Conservation (phyloP, 1,140 invertebrate genomes). For the Piezodorus guildinii region DNA sequence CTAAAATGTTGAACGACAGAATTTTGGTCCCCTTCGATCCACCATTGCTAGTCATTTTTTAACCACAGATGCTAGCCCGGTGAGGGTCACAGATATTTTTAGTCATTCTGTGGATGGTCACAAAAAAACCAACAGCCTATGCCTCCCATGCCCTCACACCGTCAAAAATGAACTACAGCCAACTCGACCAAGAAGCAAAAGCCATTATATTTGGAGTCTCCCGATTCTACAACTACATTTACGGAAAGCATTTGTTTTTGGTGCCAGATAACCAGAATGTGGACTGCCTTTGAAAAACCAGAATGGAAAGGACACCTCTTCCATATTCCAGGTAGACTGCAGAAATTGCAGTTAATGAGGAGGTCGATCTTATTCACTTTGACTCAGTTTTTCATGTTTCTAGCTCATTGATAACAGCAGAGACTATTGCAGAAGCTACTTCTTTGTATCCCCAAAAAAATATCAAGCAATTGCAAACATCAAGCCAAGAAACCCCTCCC, state of each 20-base stretch:
- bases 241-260: slow-evolving; percentile 18
- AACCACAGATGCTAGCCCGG: slow-evolving; percentile 33
- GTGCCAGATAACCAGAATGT: slow-evolving; percentile 23
- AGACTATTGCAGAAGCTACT: too few relatives aligned
- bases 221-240: slow-evolving; percentile 32
- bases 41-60: slow-evolving; percentile 39
- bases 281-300: too few relatives aligned
- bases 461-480: too few relatives aligned
- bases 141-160: slow-evolving; percentile 34
- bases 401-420: too few relatives aligned
- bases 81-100: slow-evolving; percentile 31
- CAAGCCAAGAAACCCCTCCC: too few relatives aligned
- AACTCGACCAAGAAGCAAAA: slow-evolving; percentile 38
- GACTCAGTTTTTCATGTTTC: too few relatives aligned
- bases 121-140: slow-evolving; percentile 34
- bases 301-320: too few relatives aligned
- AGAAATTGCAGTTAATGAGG: too few relatives aligned
- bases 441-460: too few relatives aligned
- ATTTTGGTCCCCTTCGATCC: slow-evolving; percentile 35
- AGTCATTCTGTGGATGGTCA: slow-evolving; percentile 33
- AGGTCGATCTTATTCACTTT: too few relatives aligned
- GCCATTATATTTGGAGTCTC: slow-evolving; percentile 35
- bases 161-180: slow-evolving; percentile 35
- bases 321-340: too few relatives aligned
- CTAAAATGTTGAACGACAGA: slow-evolving; percentile 18